These are phyloP conservation scores for Corynorhinus townsendii DNA, from an alignment of 2,113 vertebrate genomes.

Conservation along the genomic window DNA sequence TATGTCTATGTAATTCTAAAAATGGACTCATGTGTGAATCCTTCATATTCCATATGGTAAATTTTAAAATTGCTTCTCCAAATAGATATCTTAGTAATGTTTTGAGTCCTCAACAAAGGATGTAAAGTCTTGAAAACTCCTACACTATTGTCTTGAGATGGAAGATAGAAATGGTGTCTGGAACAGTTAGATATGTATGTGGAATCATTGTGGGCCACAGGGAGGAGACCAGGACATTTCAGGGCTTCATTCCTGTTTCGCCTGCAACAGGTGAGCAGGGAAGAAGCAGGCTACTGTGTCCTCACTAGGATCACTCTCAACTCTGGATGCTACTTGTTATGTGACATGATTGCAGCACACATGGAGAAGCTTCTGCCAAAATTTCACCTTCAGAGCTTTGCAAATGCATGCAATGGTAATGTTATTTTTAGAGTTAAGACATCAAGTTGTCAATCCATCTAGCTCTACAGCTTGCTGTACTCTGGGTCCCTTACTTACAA, in stretches of 20 bases:
- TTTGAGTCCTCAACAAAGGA: background rate
- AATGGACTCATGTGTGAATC: no score
- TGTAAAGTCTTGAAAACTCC: no score
- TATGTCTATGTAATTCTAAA: background rate
- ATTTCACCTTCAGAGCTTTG: background rate
- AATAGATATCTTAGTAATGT: background rate
- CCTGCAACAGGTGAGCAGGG: background rate
- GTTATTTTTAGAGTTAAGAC: background rate
- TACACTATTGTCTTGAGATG: rapidly evolving
- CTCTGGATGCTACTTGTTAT: rapidly evolving
- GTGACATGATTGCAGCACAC: background rate
- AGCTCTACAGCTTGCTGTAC: background rate
- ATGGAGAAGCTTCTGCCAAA: background rate
- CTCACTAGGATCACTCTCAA: no score
- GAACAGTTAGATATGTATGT: rapidly evolving
- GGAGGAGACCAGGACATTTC: rapidly evolving
- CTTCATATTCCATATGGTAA: background rate
- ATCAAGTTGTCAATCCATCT: background rate
- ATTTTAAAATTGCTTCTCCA: background rate
- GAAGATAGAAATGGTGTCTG: background rate
- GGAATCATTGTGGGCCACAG: rapidly evolving
- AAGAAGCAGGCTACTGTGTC: rapidly evolving
- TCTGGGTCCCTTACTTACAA: no score
- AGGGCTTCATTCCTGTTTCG: background rate
- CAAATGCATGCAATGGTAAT: no score